Base-by-base conservation (phyloP, 2,113 vertebrate species). In the Salvator merianae region DNA sequence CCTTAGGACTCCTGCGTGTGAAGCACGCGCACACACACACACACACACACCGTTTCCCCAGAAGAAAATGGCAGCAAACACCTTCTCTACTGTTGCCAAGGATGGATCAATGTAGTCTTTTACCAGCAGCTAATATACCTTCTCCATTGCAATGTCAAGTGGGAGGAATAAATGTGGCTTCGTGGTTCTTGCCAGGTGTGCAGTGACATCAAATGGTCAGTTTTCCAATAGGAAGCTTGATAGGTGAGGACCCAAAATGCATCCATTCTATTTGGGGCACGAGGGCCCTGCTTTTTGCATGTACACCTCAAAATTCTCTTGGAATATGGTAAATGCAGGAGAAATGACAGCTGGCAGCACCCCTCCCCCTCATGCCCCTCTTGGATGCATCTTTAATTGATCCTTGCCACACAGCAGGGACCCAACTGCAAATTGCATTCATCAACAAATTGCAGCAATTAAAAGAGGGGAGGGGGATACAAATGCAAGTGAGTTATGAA, bases 361-460 rank as follows among this genome's bases (percentile, higher is more conserved):
- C n/a, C 66, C 26, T 76, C 26, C 63, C 83, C 72, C 47, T 36
- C 70, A 38, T 40, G 36, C 12, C 59, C 87, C 85, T 77, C 53
- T 86, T 79, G 87, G 81, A 86, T 76, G 74, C 77, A 77, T 82
- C 85, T 90, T 84, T 91, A 93, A 91, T 84, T 87, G 86, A 92
- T 82, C 83, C 91, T 87, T 90, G 91, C 91, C 86, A 86, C 55
- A 24, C 63, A 50, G 87, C 79, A 68, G 84, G 89, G 82, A 81
- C 79, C 79, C 83, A 66, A 81, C 73, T 84, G 87, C 83, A 88
- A 91, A 92, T 82, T 90, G 89, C 79, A 89, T 77, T 91, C 91
- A 94, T 92, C 91, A 90, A 86, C 30, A 59, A 94, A 92, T 94
- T 94, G 91, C 80, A 85, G 80, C 92, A 92, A 93, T 93, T 93